phyloP scores from a whole-genome alignment of 2,797 vertebrate species.

The Centroberyx gerrardi region DNA sequence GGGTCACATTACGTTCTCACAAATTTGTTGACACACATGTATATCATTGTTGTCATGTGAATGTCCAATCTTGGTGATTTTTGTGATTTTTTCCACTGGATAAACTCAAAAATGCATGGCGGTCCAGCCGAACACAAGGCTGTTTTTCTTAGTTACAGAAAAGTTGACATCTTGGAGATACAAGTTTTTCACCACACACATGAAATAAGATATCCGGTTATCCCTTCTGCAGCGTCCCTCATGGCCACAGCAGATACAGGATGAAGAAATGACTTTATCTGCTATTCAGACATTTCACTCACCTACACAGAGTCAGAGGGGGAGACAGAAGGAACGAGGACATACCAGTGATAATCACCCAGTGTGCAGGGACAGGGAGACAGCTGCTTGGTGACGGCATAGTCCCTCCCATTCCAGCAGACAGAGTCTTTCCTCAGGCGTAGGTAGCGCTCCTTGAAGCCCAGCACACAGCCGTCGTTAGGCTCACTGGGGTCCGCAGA shows the following conservation, averaged over 20 bases:
- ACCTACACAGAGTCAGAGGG: background rate
- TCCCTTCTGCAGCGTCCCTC: background rate
- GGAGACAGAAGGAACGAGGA: background rate
- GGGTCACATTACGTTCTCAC: background rate
- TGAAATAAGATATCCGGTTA: too few species aligned
- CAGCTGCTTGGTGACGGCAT: constrained; percentile 83
- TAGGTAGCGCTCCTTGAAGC: constrained; percentile 91
- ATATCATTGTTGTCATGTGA: too few species aligned
- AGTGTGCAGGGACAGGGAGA: constrained; percentile 89
- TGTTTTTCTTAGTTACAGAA: too few species aligned
- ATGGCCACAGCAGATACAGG: too few species aligned
- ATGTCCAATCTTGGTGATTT: too few species aligned
- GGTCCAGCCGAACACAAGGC: too few species aligned
- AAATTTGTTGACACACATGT: background rate
- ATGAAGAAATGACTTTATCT: too few species aligned
- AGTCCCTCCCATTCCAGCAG: constrained; percentile 79
- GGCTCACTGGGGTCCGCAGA: constrained; percentile 87
- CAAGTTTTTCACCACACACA: too few species aligned
- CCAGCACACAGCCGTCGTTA: constrained; percentile 92
- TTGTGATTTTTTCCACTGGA: too few species aligned
- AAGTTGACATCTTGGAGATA: too few species aligned
- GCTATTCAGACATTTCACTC: background rate
- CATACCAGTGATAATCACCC: constrained; percentile 94
- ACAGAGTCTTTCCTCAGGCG: constrained; percentile 85
- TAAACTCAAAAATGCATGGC: too few species aligned